These are phyloP conservation scores for Valencia hispanica DNA, from an alignment of 2,797 vertebrate species.

Conservation along the genomic window DNA sequence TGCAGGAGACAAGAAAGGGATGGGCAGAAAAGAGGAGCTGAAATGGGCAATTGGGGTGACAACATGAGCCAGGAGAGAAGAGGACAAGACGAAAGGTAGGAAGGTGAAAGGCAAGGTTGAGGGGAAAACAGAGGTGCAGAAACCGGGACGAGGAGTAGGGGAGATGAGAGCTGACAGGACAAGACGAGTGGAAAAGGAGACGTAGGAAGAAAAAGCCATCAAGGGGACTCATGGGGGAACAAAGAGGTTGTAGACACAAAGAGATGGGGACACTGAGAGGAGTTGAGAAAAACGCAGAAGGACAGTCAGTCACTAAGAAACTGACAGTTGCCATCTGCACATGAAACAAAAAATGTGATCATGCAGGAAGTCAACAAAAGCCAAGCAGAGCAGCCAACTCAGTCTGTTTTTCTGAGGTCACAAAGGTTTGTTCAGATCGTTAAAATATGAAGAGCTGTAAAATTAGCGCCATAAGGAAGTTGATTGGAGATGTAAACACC, in stretches of 20 bases:
- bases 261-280: constrained; percentile 35
- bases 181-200: constrained; percentile 59
- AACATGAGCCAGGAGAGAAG: constrained; percentile 46
- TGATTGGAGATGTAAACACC: constrained; percentile 47
- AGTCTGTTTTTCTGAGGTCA: constrained; percentile 11
- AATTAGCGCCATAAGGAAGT: constrained; percentile 31
- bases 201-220: constrained; percentile 53
- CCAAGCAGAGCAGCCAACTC: constrained; percentile 16
- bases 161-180: constrained; percentile 68
- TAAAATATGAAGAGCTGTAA: constrained; percentile 40
- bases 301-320: constrained; percentile 32
- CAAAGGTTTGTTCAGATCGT: constrained; percentile 13
- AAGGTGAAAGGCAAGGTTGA: constrained; percentile 44
- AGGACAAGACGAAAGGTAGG: constrained; percentile 51
- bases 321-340: constrained; percentile 34
- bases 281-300: constrained; percentile 33
- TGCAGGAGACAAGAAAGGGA: constrained; percentile 42
- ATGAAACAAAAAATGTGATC: constrained; percentile 20
- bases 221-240: constrained; percentile 47
- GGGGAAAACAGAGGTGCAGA: constrained; percentile 43
- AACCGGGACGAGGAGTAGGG: constrained; percentile 38
- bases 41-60: constrained; percentile 70
- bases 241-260: constrained; percentile 34
- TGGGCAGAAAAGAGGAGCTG: constrained; percentile 41
- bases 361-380: constrained; percentile 23